Evolutionary conservation across 2,888 invertebrate species (phyloP).

Genomic region (Poecilus cupreus): DNA sequence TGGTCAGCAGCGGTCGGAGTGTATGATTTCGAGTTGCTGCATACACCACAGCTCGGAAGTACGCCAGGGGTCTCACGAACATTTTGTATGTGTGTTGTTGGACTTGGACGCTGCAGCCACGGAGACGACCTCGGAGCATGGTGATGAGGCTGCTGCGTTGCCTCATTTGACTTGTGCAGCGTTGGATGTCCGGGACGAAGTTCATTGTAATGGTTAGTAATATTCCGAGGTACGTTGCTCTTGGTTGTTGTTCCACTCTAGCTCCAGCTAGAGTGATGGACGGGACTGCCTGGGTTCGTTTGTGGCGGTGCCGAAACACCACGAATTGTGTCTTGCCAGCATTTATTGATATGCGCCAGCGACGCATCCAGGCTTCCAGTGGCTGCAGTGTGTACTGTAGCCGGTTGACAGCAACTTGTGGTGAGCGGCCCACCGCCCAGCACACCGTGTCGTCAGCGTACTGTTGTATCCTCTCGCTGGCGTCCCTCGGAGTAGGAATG

Average conservation of each 20-base stretch:
- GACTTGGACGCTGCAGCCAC: neutral
- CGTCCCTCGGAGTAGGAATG: neutral
- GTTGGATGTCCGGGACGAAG: too few species aligned
- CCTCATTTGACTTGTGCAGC: too few species aligned
- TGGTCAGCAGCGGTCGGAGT: too few species aligned
- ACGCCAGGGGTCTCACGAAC: neutral
- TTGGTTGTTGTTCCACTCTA: too few species aligned
- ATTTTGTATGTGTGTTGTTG: neutral
- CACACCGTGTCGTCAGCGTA: conserved; percentile 26
- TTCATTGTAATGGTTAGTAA: too few species aligned
- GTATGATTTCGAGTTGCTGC: neutral
- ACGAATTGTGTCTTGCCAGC: neutral
- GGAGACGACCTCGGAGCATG: neutral
- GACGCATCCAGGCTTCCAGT: neutral
- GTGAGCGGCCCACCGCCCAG: neutral
- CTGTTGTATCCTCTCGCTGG: neutral
- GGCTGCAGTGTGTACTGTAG: neutral
- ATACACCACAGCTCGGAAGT: neutral
- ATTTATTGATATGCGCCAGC: neutral
- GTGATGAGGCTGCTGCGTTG: too few species aligned
- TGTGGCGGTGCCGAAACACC: neutral
- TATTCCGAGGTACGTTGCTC: too few species aligned
- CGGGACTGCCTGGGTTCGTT: too few species aligned
- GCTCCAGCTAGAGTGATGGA: too few species aligned
- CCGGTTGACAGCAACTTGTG: neutral